Evolutionary conservation across 2,797 vertebrate genomes (phyloP).

Genomic region (Gymnodraco acuticeps): DNA sequence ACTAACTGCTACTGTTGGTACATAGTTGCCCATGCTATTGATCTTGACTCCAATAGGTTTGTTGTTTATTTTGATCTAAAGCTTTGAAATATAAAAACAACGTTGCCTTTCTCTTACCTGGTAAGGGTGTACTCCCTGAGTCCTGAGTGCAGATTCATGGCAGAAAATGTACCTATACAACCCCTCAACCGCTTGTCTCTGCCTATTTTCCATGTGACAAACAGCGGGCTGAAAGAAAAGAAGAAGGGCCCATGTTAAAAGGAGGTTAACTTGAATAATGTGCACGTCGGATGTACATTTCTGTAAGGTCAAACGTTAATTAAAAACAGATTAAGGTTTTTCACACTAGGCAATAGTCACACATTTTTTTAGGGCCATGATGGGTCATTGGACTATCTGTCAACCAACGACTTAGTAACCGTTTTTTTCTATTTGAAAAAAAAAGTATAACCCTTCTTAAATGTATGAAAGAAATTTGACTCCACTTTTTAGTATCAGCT

Average conservation of each 20-base stretch:
- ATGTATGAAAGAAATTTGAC: conserved; percentile 2
- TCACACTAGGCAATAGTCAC: neutral
- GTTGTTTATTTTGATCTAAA: neutral
- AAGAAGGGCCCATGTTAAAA: conserved; percentile 24
- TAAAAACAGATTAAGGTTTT: neutral
- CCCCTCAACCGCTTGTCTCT: conserved; percentile 99
- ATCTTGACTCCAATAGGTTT: neutral
- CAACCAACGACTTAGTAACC: conserved; percentile 6
- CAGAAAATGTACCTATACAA: conserved; percentile 99
- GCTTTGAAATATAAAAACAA: neutral
- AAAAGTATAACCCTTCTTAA: conserved; percentile 11
- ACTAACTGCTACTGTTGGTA: neutral
- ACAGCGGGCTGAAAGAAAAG: conserved; percentile 92
- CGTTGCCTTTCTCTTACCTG: conserved; percentile 87
- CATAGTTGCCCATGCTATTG: neutral
- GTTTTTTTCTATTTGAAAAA: conserved; percentile 1
- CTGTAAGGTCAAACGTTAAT: conserved; percentile 2
- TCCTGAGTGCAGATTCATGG: conserved; percentile 99
- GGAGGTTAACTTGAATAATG: neutral
- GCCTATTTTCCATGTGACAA: conserved; percentile 99
- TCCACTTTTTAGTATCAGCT: too few relatives aligned
- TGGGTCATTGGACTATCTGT: conserved; percentile 19
- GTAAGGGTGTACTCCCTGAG: conserved; percentile 99
- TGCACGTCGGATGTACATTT: conserved; percentile 16
- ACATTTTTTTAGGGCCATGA: conserved; percentile 23